These are phyloP conservation scores for Galleria mellonella DNA, from an alignment of 1,140 invertebrate genomes.

Conservation along the genomic window DNA sequence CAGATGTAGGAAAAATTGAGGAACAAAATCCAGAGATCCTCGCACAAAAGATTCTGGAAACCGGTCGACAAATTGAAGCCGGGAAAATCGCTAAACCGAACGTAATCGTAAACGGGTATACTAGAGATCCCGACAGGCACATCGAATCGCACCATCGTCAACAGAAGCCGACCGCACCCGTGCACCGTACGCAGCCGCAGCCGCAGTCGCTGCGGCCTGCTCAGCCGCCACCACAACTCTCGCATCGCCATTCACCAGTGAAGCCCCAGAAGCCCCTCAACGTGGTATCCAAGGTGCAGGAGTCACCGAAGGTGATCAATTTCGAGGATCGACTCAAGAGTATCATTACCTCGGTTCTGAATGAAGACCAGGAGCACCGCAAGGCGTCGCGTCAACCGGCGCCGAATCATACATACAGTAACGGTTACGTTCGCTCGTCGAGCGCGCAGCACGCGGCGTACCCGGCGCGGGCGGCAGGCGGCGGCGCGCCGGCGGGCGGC, in stretches of 20 bases:
- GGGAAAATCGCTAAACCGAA: conserved; percentile 77
- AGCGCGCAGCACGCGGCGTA: conserved; percentile 15
- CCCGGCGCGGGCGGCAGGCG: conserved; percentile 16
- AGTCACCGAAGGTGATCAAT: conserved; percentile 88
- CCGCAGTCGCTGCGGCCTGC: conserved; percentile 14
- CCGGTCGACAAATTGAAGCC: conserved; percentile 89
- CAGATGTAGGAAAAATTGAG: conserved; percentile 91
- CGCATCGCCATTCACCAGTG: conserved; percentile 50
- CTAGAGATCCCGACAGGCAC: conserved; percentile 47
- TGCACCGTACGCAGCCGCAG: conserved; percentile 26
- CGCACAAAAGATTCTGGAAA: conserved; percentile 92
- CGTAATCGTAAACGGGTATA: conserved; percentile 64
- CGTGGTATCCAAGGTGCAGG: conserved; percentile 75
- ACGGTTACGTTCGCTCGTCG: conserved; percentile 46
- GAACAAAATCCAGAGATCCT: conserved; percentile 93
- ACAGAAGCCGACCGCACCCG: conserved; percentile 13
- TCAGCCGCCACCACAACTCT: conserved; percentile 38
- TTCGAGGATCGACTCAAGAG: conserved; percentile 94
- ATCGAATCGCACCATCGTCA: conserved; percentile 15
- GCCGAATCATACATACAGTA: conserved; percentile 39
- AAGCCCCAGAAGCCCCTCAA: conserved; percentile 65
- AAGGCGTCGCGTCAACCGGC: conserved; percentile 50
- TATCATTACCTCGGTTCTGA: conserved; percentile 92
- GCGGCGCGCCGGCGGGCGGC: conserved; percentile 32
- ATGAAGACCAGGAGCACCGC: conserved; percentile 81